Evolutionary conservation across 2,113 vertebrate genomes (phyloP).

Genomic region (Bagarius yarrelli): DNA sequence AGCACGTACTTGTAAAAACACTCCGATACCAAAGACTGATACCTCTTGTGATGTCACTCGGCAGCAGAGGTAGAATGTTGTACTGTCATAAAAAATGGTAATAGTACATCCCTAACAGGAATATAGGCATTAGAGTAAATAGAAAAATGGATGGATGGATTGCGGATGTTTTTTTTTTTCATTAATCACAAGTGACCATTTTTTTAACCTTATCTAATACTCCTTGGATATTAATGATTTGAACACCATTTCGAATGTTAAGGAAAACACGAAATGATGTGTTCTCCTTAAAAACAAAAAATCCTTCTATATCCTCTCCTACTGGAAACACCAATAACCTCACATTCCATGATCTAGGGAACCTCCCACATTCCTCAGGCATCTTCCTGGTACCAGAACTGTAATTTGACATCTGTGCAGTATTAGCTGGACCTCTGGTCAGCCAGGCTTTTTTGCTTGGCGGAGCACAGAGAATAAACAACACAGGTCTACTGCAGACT

Average conservation of each 20-base stretch:
- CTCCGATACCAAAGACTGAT: too few species aligned
- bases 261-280: slow-evolving; percentile 6
- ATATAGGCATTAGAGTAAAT: slow-evolving; percentile 6
- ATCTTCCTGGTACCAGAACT: slow-evolving; percentile 52
- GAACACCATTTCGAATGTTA: slow-evolving; percentile 29
- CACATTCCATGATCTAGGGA: slow-evolving; percentile 43
- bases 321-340: slow-evolving; percentile 46
- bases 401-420: slow-evolving; percentile 55
- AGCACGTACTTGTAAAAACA: too few species aligned
- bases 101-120: too few species aligned
- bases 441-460: slow-evolving; percentile 43
- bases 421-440: slow-evolving; percentile 48
- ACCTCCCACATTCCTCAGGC: slow-evolving; percentile 55
- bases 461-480: slow-evolving; percentile 46
- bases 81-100: too few species aligned
- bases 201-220: slow-evolving; percentile 8
- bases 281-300: slow-evolving; percentile 8
- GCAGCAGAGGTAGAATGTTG: too few species aligned
- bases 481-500: slow-evolving; percentile 11
- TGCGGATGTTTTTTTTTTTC: not conserved
- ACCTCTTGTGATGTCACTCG: too few species aligned
- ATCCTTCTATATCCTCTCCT: slow-evolving; percentile 30
- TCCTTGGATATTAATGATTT: slow-evolving; percentile 10
- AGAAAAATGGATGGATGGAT: not conserved
- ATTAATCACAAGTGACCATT: not conserved